Conservation (phyloP, 64 coral and sea anemone genomes). For the Montipora foliosa region DNA sequence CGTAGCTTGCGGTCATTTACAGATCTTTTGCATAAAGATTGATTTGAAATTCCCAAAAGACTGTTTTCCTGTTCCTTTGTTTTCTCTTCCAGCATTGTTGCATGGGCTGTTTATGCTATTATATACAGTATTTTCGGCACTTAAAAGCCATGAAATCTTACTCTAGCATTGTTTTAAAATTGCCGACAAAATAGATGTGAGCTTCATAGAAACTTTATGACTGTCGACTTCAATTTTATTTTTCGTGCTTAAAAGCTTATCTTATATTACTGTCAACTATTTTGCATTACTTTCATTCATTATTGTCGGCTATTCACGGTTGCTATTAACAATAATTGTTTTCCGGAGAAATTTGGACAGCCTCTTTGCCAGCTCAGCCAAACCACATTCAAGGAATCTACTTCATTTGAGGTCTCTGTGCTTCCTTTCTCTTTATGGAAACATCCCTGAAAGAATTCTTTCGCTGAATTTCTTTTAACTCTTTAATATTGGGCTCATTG, state of each 20-base stretch:
- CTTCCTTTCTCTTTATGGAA: not conserved
- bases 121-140: not conserved
- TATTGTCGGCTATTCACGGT: not conserved
- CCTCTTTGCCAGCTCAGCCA: not conserved
- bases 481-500: not conserved
- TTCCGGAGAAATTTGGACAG: not conserved
- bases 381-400: not conserved
- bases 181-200: not conserved
- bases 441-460: not conserved
- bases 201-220: not conserved
- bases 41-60: not conserved
- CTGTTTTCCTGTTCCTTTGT: not conserved
- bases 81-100: not conserved
- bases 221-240: not conserved
- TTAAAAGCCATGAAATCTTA: not conserved
- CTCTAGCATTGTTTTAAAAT: not conserved
- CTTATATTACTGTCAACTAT: not conserved
- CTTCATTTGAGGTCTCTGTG: not conserved
- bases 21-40: not conserved
- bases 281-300: constrained; percentile 3
- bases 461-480: not conserved
- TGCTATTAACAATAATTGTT: constrained; percentile 46
- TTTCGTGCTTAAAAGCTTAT: not conserved
- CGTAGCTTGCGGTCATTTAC: not conserved
- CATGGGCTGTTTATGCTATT: not conserved